These are phyloP conservation scores for Erebia aethiops DNA, from an alignment of 2,888 invertebrate genomes.

Conservation along the genomic window DNA sequence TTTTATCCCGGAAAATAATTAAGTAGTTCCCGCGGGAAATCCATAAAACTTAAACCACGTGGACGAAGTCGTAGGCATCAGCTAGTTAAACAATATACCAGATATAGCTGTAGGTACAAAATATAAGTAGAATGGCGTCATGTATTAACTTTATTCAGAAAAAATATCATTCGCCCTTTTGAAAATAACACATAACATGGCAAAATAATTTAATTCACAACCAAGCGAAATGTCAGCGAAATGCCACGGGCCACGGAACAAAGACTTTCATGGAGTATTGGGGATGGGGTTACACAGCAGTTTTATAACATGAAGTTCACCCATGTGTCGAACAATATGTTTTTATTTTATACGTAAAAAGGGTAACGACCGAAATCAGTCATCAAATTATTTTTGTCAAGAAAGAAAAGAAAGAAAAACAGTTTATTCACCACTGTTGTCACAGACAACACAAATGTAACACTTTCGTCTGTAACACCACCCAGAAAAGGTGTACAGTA, in stretches of 20 bases:
- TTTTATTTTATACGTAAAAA: neutral
- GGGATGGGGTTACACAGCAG: conserved; percentile 36
- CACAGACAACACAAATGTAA: too few species aligned
- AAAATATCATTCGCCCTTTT: conserved; percentile 10
- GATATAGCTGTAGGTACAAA: neutral
- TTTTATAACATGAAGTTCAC: conserved; percentile 32
- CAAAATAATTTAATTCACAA: conserved; percentile 24
- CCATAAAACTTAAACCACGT: too few species aligned
- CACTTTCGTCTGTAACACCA: too few species aligned
- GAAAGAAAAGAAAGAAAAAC: too few species aligned
- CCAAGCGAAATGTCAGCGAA: conserved; percentile 35
- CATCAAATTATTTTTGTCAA: too few species aligned
- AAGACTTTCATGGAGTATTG: conserved; percentile 34
- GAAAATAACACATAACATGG: conserved; percentile 8
- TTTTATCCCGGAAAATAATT: too few species aligned
- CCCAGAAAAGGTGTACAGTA: too few species aligned
- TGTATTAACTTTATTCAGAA: neutral
- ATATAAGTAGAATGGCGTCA: neutral
- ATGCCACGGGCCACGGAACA: conserved; percentile 34
- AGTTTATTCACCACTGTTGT: too few species aligned
- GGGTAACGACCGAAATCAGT: neutral
- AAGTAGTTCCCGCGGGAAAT: too few species aligned
- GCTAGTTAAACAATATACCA: neutral
- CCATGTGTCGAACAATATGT: neutral
- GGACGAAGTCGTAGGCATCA: too few species aligned